Base-by-base conservation (phyloP, 2,113 vertebrate species). In the Anolis sagrei region DNA sequence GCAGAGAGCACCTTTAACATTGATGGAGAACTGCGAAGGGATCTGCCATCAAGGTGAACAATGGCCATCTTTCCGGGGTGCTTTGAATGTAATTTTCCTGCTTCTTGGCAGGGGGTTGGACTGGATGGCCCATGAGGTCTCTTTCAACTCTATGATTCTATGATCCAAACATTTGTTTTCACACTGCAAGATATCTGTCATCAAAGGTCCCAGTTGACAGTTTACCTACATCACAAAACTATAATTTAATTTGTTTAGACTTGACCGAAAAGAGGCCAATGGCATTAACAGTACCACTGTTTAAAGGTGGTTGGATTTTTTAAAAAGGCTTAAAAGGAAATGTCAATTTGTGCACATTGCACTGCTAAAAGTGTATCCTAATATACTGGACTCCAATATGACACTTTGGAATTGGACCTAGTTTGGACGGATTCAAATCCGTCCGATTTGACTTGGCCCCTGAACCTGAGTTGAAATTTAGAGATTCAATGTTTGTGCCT, bases 1-100 rank as follows among this genome's bases (percentile, higher is more conserved):
- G 44, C 2, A 82, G 83, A 85, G 5, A 90, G 68, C 13, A 23
- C 39, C 81, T 84, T 89, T 85, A 83, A 88, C 86, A 92, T 85
- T 39, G 83, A 39, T 14, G 1, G 2, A 79, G 76, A 84, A 83
- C 82, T 21, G 6, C 14, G 69, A 34, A 2, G 23, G 34, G 21
- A 32, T 13, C 72, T 0, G 0, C 7, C 23, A 58, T 1, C 79
- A 1, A 1, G 58, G 75, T 44, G 39, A 29, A 14, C n/a, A n/a
- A n/a, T n/a, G n/a, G n/a, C n/a, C n/a, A n/a, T n/a, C n/a, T n/a
- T n/a, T n/a, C n/a, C n/a, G n/a, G n/a, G n/a, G n/a, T n/a, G n/a
- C n/a, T n/a, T n/a, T n/a, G n/a, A n/a, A n/a, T n/a, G n/a, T n/a
- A n/a, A n/a, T n/a, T n/a, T n/a, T n/a, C n/a, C n/a, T n/a, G n/a